Conservation (phyloP, 1,140 invertebrate genomes). For the Formica selysi region DNA sequence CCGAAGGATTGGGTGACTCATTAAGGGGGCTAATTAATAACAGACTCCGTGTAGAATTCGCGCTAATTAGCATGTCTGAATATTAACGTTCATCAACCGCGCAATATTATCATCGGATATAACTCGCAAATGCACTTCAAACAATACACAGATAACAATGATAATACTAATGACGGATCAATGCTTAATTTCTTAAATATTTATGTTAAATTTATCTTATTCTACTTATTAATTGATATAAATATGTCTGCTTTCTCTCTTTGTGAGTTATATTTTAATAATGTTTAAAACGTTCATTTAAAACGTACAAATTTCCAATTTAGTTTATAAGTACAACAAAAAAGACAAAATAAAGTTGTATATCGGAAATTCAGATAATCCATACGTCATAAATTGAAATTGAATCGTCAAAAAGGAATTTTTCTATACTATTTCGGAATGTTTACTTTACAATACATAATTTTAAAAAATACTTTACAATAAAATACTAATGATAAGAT, state of each 20-base stretch:
- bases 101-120: neutral
- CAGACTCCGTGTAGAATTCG: neutral
- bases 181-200: neutral
- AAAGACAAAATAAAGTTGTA: neutral
- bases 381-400: neutral
- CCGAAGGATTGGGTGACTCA: neutral
- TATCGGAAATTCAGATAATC: neutral
- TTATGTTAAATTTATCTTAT: neutral
- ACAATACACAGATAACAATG: neutral
- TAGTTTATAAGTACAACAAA: neutral
- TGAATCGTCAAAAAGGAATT: neutral
- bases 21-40: conserved; percentile 42
- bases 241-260: neutral
- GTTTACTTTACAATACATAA: neutral
- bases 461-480: neutral
- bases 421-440: neutral
- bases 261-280: neutral
- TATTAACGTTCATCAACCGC: neutral
- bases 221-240: neutral
- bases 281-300: neutral
- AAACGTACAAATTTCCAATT: neutral
- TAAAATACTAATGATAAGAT: neutral
- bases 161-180: neutral
- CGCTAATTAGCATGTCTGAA: conserved; percentile 25
- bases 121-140: neutral